phyloP scores from a whole-genome alignment of 2,888 invertebrate species.

The Chrysodeixis includens region DNA sequence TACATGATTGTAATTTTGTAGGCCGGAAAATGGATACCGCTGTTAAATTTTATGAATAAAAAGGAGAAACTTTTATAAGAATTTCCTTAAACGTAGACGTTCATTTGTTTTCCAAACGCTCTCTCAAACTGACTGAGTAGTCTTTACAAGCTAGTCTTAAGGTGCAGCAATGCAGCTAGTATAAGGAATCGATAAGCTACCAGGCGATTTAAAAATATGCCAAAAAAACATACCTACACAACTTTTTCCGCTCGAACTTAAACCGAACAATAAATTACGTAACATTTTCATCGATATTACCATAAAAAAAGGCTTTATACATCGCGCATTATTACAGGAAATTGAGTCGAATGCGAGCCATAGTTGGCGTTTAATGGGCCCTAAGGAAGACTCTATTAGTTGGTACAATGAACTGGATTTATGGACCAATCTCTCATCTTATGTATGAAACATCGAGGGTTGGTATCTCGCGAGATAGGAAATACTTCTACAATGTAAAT shows the following conservation, averaged over 20 bases:
- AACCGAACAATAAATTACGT: conserved; percentile 18
- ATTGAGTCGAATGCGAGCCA: conserved; percentile 56
- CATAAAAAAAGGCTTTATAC: conserved; percentile 42
- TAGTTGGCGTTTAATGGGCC: conserved; percentile 74
- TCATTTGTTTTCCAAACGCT: too few species aligned
- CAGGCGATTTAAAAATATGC: background rate
- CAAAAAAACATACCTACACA: background rate
- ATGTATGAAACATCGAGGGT: conserved; percentile 64
- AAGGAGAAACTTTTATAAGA: too few species aligned
- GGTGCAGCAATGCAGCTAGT: too few species aligned
- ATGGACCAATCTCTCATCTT: conserved; percentile 71
- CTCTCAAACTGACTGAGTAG: too few species aligned
- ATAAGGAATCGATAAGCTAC: background rate
- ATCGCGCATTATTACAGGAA: conserved; percentile 39
- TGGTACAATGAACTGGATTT: conserved; percentile 73
- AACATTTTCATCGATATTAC: conserved; percentile 3
- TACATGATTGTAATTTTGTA: too few species aligned
- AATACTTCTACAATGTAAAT: conserved; percentile 49
- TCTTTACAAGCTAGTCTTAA: too few species aligned
- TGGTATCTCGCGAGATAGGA: conserved; percentile 31
- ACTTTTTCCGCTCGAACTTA: conserved; percentile 7
- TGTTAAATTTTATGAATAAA: background rate
- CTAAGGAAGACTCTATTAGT: conserved; percentile 78
- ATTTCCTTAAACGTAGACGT: too few species aligned
- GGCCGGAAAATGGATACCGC: background rate